Conservation (phyloP, 1,140 invertebrate species). For the Ooceraea biroi region DNA sequence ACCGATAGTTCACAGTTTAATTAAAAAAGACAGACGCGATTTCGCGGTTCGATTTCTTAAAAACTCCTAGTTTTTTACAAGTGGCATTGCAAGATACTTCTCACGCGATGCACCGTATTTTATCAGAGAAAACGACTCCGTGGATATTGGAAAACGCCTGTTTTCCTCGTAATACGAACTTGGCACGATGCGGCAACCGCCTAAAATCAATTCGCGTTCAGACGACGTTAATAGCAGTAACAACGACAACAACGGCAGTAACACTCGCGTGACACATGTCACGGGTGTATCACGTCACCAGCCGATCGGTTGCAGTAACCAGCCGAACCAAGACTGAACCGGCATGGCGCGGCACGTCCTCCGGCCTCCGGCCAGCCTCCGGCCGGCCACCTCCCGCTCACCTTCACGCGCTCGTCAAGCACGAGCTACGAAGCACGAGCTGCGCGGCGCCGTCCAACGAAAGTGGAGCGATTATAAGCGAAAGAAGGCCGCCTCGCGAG, state of each 20-base stretch:
- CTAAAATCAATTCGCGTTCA: conserved; percentile 73
- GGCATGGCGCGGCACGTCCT: conserved; percentile 54
- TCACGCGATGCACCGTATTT: neutral
- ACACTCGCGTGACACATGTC: conserved; percentile 76
- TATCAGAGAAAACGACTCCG: neutral
- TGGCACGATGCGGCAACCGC: conserved; percentile 59
- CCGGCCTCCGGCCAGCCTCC: conserved; percentile 30
- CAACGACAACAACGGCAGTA: conserved; percentile 68
- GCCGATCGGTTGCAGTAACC: conserved; percentile 79
- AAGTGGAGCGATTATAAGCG: conserved; percentile 33
- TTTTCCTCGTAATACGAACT: neutral
- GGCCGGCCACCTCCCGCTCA: conserved; percentile 54
- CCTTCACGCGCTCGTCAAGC: conserved; percentile 36
- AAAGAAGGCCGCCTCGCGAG: neutral
- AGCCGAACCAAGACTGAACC: conserved; percentile 81
- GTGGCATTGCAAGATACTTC: conserved; percentile 3
- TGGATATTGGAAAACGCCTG: neutral
- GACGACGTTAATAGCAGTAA: conserved; percentile 37
- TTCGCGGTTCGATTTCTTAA: neutral
- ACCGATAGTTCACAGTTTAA: neutral
- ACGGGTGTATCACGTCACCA: conserved; percentile 73
- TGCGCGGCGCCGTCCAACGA: conserved; percentile 19
- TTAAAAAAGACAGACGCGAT: neutral
- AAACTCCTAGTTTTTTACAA: neutral
- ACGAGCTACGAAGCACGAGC: neutral